Conservation (phyloP, 2,113 vertebrate genomes). For the Protobothrops flavoviridis region DNA sequence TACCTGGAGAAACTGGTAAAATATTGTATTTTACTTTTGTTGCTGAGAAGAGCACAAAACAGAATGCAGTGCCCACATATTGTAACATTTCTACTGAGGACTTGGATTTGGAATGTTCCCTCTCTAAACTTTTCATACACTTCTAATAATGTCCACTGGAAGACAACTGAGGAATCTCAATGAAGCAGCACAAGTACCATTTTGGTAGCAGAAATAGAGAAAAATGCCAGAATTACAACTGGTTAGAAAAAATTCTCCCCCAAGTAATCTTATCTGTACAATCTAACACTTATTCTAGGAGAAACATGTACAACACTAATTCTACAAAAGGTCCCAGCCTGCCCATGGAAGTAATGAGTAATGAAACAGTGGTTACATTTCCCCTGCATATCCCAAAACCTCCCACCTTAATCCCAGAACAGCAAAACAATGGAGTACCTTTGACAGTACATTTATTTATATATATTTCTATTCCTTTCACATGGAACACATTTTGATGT, state of each 20-base stretch:
- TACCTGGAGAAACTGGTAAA: background rate
- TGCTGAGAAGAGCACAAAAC: background rate
- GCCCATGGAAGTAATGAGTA: background rate
- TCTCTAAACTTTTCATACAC: background rate
- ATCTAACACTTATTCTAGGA: background rate
- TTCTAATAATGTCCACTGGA: background rate
- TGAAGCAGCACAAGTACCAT: background rate
- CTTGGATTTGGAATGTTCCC: background rate
- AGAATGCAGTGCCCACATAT: background rate
- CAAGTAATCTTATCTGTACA: background rate
- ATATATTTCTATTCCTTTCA: background rate
- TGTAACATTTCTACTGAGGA: background rate
- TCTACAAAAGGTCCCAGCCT: background rate
- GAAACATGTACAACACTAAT: background rate
- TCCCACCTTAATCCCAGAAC: background rate
- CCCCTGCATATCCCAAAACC: background rate
- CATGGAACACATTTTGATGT: background rate
- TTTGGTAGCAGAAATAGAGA: background rate
- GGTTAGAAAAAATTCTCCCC: background rate
- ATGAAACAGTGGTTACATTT: background rate
- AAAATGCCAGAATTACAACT: background rate
- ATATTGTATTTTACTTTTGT: background rate
- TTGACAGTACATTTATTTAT: background rate
- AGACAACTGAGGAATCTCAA: background rate
- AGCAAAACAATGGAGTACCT: background rate